phyloP scores from a whole-genome alignment of 2,113 vertebrate genomes.

The Pollachius pollachius region DNA sequence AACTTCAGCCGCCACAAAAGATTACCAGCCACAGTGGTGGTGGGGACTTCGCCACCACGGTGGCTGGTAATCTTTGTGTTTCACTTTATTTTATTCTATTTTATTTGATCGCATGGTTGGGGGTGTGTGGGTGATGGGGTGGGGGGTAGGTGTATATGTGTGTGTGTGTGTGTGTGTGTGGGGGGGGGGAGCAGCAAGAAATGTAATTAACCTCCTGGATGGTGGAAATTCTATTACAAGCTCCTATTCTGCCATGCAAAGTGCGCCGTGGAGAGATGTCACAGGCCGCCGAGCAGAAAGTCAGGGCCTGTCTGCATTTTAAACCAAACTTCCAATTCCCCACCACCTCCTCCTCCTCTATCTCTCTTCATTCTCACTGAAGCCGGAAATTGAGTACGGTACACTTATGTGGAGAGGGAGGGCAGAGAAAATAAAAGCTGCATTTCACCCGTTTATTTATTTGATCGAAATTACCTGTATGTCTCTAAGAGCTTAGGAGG shows the following conservation, averaged over 20 bases:
- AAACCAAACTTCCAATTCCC: conserved; percentile 81
- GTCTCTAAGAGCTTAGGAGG: conserved; percentile 19
- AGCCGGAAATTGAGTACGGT: conserved; percentile 85
- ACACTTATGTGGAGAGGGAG: conserved; percentile 63
- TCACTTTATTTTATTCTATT: conserved; percentile 33
- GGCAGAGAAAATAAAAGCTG: conserved; percentile 58
- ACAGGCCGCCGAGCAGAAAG: conserved; percentile 91
- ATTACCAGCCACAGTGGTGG: conserved; percentile 65
- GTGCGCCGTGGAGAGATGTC: conserved; percentile 89
- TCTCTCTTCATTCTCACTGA: conserved; percentile 80
- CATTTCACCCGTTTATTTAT: conserved; percentile 71
- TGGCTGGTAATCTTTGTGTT: no score
- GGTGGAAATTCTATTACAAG: conserved; percentile 95
- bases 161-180: background rate
- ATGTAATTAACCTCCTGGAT: conserved; percentile 96
- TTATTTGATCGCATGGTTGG: conserved; percentile 12
- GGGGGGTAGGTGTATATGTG: conserved; percentile 1
- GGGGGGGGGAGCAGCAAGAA: conserved; percentile 46
- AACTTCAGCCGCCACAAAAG: conserved; percentile 65
- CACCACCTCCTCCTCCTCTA: conserved; percentile 46
- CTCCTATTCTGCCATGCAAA: conserved; percentile 92
- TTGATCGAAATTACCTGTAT: conserved; percentile 62
- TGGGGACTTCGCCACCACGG: background rate
- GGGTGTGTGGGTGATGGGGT: background rate
- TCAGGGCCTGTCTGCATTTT: conserved; percentile 89